phyloP scores from a whole-genome alignment of 2,797 vertebrate species.

The Microtus californicus region DNA sequence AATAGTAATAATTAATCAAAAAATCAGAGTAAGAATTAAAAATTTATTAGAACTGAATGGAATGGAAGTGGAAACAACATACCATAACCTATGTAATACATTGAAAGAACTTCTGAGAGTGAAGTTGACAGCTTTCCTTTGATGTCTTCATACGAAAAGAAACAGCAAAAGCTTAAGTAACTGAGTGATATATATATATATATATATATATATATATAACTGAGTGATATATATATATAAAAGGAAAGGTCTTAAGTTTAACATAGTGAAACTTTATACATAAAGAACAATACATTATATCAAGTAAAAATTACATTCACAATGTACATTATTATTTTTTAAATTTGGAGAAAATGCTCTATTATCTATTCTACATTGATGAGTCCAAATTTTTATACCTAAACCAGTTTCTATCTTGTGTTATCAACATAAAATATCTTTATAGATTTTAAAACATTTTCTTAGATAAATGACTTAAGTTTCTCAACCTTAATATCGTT shows the following conservation, averaged over 20 bases:
- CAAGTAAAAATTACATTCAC: too few species aligned
- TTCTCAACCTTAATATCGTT: neutral
- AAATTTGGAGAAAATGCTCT: too few species aligned
- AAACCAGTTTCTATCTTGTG: neutral
- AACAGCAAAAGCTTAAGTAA: neutral
- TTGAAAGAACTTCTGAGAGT: neutral
- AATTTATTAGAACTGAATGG: neutral
- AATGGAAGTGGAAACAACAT: neutral
- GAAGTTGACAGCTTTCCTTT: neutral
- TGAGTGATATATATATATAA: too few species aligned
- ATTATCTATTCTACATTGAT: neutral
- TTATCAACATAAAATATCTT: neutral
- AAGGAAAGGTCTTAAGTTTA: too few species aligned
- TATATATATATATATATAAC: too few species aligned
- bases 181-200: neutral
- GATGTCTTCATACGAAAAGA: neutral
- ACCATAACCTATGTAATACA: neutral
- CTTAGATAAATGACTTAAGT: neutral
- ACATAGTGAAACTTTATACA: too few species aligned
- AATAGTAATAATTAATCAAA: neutral
- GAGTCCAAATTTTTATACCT: neutral
- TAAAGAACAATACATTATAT: too few species aligned
- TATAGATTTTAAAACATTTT: neutral
- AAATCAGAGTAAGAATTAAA: neutral
- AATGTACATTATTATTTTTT: too few species aligned